Base-by-base conservation (phyloP, 2,797 vertebrate genomes). In the Sebastes elongatus region DNA sequence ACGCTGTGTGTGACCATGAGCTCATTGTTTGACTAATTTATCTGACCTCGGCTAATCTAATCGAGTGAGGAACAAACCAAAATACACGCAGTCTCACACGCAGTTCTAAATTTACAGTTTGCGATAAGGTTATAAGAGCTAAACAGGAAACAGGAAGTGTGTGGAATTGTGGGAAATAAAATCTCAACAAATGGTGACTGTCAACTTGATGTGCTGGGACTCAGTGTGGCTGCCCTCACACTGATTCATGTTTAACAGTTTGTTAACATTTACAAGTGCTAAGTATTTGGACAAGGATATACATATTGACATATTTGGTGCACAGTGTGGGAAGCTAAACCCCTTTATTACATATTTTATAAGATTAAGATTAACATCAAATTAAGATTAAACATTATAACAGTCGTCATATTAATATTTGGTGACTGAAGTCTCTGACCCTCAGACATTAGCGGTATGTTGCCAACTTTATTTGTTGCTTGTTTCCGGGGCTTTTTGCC, bases 61-160 rank as follows among this genome's bases (percentile, higher is more conserved):
- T 86, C 80, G 25, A 53, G 61, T 3, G 30, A 74, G 46, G n/a
- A 68, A 71, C 60, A 23, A 64, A 74, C 56, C 28, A 20, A 80
- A 83, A 84, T 46, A 89, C 72, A 74, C 74, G 27, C 56, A 18
- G 68, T 23, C 79, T 62, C 65, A 78, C 53, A 64, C 56, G 23
- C n/a, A 49, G 52, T 8, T 46, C 76, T 75, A 82, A 68, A 89
- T 89, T 80, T 83, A 90, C 22, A 76, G 80, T 27, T 38, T 53
- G 62, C 30, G 90, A 93, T 90, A 92, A 89, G 78, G 65, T 56
- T 28, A 61, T 6, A 7, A 55, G 72, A 80, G 59, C 84, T 78
- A 69, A 90, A 87, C 83, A 91, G 92, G 91, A 93, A 93, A 88
- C 86, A 92, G 92, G 90, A 90, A 91, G 88, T 80, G 64, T 55